phyloP scores from a whole-genome alignment of 2,113 vertebrate genomes.

The Forbesichthys papilliferus region DNA sequence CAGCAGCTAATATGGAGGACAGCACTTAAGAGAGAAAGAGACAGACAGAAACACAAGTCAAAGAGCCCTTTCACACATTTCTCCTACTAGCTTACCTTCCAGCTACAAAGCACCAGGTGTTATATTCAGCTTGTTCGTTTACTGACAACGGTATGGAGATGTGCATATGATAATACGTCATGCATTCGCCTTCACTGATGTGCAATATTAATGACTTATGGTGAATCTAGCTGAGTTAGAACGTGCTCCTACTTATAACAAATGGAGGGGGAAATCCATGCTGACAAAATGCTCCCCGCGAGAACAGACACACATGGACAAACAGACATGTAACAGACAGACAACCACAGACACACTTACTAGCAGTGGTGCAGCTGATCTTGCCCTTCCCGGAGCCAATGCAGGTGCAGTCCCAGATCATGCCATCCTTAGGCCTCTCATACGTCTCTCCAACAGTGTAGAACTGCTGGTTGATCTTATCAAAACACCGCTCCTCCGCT shows the following conservation, averaged over 20 bases:
- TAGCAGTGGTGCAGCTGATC: conserved; percentile 77
- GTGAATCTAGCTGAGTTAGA: conserved; percentile 20
- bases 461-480: conserved; percentile 86
- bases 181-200: background rate
- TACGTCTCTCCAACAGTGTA: conserved; percentile 93
- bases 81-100: conserved; percentile 41
- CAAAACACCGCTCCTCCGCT: conserved; percentile 91
- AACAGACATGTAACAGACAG: background rate
- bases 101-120: conserved; percentile 25
- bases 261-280: background rate
- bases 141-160: conserved; percentile 15
- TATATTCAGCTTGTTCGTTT: conserved; percentile 20
- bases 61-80: conserved; percentile 17
- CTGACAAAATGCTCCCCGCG: background rate
- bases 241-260: background rate
- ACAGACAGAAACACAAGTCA: background rate
- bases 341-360: conserved; percentile 43
- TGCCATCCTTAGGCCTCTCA: conserved; percentile 91
- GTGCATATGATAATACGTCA: background rate
- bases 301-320: background rate
- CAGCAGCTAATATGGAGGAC: background rate
- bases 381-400: conserved; percentile 88
- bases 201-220: conserved; percentile 15
- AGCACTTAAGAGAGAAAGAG: background rate
- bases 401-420: conserved; percentile 99